Evolutionary conservation across 2,797 vertebrate genomes (phyloP), one percentile per base, ranked within the genome.

Genomic region (Onychomys arenicola): DNA sequence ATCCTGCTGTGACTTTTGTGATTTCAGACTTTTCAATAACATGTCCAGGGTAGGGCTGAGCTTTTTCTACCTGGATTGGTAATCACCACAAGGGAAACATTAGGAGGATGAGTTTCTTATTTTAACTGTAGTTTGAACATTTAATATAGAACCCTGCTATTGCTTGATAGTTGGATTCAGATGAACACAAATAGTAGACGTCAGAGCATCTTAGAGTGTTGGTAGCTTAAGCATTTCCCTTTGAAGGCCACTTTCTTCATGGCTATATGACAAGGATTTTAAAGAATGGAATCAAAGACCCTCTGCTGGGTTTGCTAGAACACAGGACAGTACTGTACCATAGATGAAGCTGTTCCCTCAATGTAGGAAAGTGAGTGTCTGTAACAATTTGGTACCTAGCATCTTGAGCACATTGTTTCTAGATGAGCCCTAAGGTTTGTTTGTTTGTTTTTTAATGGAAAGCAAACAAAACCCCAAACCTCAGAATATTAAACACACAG

Each of bases 1-100:
- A 98, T 98, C 98, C 98, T 98, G 98, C 98, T 98, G 97, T 97
- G 98, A 86, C 98, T 98, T 98, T 98, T 98, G 97, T 97, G 98
- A 91, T 98, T 98, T 98, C 98, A 98, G 98, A 97, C 97, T 84
- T 95, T 96, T 78, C 95, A 97, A 98, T 98, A 98, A 98, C 97
- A 96, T 95, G 87, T 96, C 93, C 95, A 98, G 81, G 97, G 90
- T 76, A 97, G 97, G 98, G 97, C 81, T 97, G 98, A 96, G 97
- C 98, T 98, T 98, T 98, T 98, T 98, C 97, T 98, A 98, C 98
- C 92, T 91, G 87, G 98, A 98, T 98, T 97, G 88, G 98, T 99
- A 98, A 98, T 99, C 98, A 98, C 98, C 98, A 98, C 98, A 46
- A 16, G 23, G n/a, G 43, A 52, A 37, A 17, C 73, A 21, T 61